Conservation (phyloP, 2,113 vertebrate genomes). For the Equus quagga region DNA sequence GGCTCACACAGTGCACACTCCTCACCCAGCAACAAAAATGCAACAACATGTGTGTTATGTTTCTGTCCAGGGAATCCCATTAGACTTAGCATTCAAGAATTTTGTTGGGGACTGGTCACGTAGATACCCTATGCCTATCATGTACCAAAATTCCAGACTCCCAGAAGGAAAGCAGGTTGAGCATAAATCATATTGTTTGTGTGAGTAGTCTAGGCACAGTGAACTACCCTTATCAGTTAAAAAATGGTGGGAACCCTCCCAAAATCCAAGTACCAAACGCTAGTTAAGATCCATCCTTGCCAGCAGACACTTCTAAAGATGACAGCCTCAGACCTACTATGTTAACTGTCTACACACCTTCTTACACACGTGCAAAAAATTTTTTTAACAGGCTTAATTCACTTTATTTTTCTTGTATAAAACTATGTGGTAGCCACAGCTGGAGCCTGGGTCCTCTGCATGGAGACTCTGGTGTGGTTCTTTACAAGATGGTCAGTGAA, state of each 20-base stretch:
- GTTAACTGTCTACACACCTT: neutral
- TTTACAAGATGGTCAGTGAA: too few relatives aligned
- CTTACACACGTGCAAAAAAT: neutral
- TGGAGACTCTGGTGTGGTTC: too few relatives aligned
- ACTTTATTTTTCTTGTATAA: too few relatives aligned
- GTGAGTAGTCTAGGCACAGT: neutral
- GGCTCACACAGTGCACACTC: neutral
- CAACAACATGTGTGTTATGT: neutral
- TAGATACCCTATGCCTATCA: neutral
- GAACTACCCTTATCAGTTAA: neutral
- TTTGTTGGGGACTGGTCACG: neutral
- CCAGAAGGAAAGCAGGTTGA: neutral
- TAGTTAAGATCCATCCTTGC: neutral
- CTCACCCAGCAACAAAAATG: neutral
- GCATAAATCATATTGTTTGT: neutral
- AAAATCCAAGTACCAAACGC: slow-evolving; percentile 8
- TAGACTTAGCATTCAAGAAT: neutral
- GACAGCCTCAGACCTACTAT: neutral
- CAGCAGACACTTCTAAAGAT: slow-evolving; percentile 23
- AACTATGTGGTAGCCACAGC: too few relatives aligned
- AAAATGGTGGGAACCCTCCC: neutral
- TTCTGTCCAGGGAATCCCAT: slow-evolving; percentile 2
- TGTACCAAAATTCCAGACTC: neutral
- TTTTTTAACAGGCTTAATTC: neutral
- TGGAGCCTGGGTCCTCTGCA: too few relatives aligned